These are phyloP conservation scores for Myotis brandtii DNA, from an alignment of 2,113 vertebrate species.

Conservation along the genomic window DNA sequence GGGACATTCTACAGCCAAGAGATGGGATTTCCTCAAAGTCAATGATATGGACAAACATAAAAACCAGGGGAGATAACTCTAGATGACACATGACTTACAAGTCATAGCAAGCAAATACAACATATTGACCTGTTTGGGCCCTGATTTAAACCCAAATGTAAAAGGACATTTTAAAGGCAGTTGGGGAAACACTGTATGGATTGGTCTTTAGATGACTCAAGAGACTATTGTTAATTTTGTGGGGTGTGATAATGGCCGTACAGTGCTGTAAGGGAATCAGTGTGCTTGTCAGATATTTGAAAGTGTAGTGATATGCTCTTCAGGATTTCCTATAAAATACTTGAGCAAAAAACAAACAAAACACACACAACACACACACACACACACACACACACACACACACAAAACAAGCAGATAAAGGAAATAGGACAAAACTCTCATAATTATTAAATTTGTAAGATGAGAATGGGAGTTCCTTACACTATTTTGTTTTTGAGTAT, in stretches of 20 bases:
- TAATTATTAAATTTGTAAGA: neutral
- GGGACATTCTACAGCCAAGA: neutral
- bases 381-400: no score
- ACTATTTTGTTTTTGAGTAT: neutral
- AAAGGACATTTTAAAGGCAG: neutral
- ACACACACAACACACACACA: no score
- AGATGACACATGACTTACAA: neutral
- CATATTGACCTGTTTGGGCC: neutral
- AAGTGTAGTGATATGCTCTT: neutral
- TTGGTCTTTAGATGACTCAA: neutral
- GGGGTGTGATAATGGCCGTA: no score
- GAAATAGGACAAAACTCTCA: neutral
- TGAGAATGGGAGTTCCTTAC: neutral
- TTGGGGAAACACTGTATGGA: neutral
- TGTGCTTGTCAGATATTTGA: neutral
- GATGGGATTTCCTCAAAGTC: neutral
- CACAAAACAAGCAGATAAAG: neutral
- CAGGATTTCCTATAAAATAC: neutral
- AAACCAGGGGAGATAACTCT: neutral
- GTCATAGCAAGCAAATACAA: neutral
- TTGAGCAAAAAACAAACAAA: neutral
- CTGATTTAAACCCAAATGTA: neutral
- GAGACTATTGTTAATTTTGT: neutral
- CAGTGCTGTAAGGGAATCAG: neutral
- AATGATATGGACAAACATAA: neutral